Evolutionary conservation across 2,888 invertebrate species (phyloP), one percentile per base, ranked within the genome.

Genomic region (Oeneis ivallda): DNA sequence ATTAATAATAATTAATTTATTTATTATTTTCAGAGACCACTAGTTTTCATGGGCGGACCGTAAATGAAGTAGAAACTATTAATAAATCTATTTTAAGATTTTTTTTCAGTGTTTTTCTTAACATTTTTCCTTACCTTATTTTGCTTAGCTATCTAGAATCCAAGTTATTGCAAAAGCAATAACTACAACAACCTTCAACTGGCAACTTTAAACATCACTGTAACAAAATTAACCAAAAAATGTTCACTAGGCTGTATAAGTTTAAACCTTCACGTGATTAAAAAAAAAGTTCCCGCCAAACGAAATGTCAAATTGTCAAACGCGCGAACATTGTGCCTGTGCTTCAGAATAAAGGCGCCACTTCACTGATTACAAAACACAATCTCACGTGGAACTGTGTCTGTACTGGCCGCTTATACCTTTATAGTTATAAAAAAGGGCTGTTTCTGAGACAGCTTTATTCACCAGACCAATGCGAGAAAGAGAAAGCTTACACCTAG

Each of bases 361-460:
- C 89, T 89, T 85, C 85, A 92, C 91, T 92, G 91, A 92, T 89
- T 89, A 89, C 90, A 87, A 89, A 89, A 89, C 82, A 85, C 81
- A 83, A 81, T 84, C 87, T 91, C 91, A 92, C 91, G 91, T 92
- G 91, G 89, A 85, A 84, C 87, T 74, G 79, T 78, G 82, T 74
- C 76, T 83, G 80, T 80, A 80, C 78, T 75, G 80, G 76, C 77
- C 72, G 75, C 75, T 80, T 85, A 85, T 84, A 87, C 83, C 84
- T 87, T 86, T 86, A 87, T 86, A 87, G 82, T 79, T 87, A 85
- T 79, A 80, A 86, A 86, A 80, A 86, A 86, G 86, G 84, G 87
- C 84, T 75, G 71, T 62, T 69, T 75, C 74, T 77, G 84, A 86
- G 83, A 87, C 79, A 79, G 79, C 83, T 81, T 80, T 83, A 84